Conservation (phyloP, 2,113 vertebrate species). For the Antigone vipio region DNA sequence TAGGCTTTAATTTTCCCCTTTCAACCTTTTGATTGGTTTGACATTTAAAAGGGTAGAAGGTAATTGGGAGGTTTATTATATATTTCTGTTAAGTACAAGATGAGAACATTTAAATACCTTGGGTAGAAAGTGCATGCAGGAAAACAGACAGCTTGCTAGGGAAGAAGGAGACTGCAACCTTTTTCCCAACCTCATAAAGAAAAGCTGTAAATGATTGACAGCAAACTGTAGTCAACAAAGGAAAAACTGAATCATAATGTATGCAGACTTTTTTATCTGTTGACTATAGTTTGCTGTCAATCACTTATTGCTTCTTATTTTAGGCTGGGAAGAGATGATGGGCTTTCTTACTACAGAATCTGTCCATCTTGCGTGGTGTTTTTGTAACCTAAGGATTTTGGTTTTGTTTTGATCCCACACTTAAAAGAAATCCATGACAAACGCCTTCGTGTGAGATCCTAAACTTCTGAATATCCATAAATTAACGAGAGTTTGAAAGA, state of each 20-base stretch:
- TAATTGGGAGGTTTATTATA: background rate
- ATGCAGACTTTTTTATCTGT: background rate
- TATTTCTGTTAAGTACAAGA: background rate
- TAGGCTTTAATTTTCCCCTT: background rate
- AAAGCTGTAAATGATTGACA: background rate
- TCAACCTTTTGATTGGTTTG: background rate
- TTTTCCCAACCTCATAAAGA: background rate
- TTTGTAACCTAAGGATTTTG: background rate
- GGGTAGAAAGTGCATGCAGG: background rate
- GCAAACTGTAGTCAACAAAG: background rate
- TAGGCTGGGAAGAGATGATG: background rate
- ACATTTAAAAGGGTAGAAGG: background rate
- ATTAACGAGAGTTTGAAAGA: background rate
- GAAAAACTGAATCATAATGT: background rate
- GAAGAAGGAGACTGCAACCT: background rate
- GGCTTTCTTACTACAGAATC: background rate
- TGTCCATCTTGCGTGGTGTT: background rate
- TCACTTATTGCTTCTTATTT: background rate
- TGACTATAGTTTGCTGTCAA: background rate
- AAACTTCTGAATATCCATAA: background rate
- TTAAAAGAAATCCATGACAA: background rate
- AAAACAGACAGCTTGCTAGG: background rate
- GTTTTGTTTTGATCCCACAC: background rate
- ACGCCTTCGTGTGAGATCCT: background rate
- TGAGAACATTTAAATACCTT: background rate